Evolutionary conservation across 2,888 invertebrate species (phyloP), one percentile per base, ranked within the genome.

Genomic region (Miltochrista miniata): DNA sequence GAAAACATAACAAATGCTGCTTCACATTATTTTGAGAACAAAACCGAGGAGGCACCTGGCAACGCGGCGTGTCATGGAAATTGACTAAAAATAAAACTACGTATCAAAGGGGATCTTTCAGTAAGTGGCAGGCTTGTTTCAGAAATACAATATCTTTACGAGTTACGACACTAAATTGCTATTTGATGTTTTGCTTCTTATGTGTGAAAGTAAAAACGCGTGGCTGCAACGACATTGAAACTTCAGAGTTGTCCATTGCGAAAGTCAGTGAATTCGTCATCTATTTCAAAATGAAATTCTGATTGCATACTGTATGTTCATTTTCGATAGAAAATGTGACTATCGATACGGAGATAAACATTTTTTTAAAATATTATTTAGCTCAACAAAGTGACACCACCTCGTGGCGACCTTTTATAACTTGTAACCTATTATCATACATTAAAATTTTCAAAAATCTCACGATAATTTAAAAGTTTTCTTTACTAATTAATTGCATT

Each of bases 101-200:
- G 72, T 80, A 80, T 82, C 78, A 83, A 83, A 82, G 77, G 66
- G 72, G 62, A 67, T 58, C 48, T 54, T 33, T 11, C 24, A 39
- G 39, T 44, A 49, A 59, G 57, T 61, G 46, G 35, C 44, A 24
- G 30, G 44, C 13, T 29, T 1, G 0, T 13, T n/a, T 33, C 61
- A 65, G 68, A 57, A 65, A 51, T 29, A 29, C 39, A 10, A 13
- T 8, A 30, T 40, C 12, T 33, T 7, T 48, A 30, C 29, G 29
- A 12, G 36, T 18, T 31, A 36, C 12, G 10, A 31, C 39, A 18
- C 13, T n/a, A n/a, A n/a, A 24, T 24, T 24, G 18, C 12, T 24
- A 35, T 24, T 29, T 31, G 31, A 31, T 31, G 11, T 31, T 31
- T 31, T 7, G 2, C 31, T 8, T 31, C 7, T 31, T 31, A 31